Evolutionary conservation across 1,140 invertebrate genomes (phyloP), one percentile per base, ranked within the genome.

Genomic region (Muscidifurax raptorellus): DNA sequence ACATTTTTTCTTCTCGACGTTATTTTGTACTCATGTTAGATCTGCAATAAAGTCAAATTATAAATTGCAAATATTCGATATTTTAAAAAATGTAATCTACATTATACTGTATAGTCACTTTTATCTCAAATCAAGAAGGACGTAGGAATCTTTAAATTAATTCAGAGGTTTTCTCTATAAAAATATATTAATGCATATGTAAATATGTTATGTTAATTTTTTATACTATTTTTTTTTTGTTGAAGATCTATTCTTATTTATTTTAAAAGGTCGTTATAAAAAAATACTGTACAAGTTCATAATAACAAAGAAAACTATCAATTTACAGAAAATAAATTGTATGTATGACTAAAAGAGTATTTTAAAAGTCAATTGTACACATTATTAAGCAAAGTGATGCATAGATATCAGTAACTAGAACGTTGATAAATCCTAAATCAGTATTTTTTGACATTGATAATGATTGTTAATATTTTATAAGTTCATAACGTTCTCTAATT

Each of bases 1-100:
- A 74, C 40, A 69, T 52, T 76, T 66, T 52, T 76, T 74, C 22
- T 75, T 66, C 30, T 75, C 78, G 25, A 52, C 22, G 40, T 69
- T 79, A 30, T 40, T 77, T 85, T 81, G 72, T 77, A 77, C 40
- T 81, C n/a, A 81, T 81, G 0, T 59, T 13, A 77, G 28, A 81
- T 81, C 84, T 85, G 79, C 40, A 81, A 85, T 85, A 64, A 85
- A 85, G 84, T 85, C 78, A 81, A 85, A 85, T 32, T 66, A 81
- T 69, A 77, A 81, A 85, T 79, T 84, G 22, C 22, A 83, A 79
- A 84, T 84, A 79, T 79, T 84, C 30, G 9, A 77, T 85, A 81
- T 85, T 85, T 81, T 78, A 30, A 25, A 47, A 84, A 84, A 67
- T 75, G 12, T 74, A 78, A 80, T 30, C 52, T 75, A 75, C n/a